Evolutionary conservation across 2,113 vertebrate genomes (phyloP), one percentile per base, ranked within the genome.

Genomic region (Indri indri): DNA sequence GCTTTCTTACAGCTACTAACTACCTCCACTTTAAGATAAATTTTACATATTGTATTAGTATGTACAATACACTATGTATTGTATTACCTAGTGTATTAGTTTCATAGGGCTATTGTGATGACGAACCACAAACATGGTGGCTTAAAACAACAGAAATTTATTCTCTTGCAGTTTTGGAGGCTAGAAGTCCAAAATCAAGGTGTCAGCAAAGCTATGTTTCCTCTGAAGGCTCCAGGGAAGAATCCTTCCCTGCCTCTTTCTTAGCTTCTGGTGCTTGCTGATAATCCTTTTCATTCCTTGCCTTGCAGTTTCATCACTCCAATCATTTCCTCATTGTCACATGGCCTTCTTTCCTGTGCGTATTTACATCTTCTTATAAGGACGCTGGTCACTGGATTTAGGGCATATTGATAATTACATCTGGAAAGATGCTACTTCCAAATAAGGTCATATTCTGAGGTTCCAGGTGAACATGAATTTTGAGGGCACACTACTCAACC

Each of bases 1-100:
- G 47, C 88, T 81, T 88, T 93, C 45, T 85, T 74, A 87, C 6
- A 73, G 88, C 42, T 94, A 52, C 80, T 88, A 85, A 84, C 34
- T 42, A 81, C 52, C 52, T 8, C 37, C 61, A 90, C 45, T 86
- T 81, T 59, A 96, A 89, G 59, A 81, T 13, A 65, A 57, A 27
- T 81, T 91, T 63, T 80, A 76, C 63, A 65, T 13, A 54, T 54
- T 54, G 17, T 18, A 54, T 54, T 54, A 54, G 52, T 18, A 54
- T 18, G 52, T 54, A 18, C 52, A 54, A 54, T 6, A 54, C 52
- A 54, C 52, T 54, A 54, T 54, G 52, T 54, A 54, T 54, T 54
- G 52, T 18, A 54, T 18, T 54, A 54, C 52, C 18, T 37, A 6
- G 14, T 65, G 9, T 30, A 65, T 88, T 88, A n/a, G 40, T 81